Base-by-base conservation (phyloP, 2,113 vertebrate species). In the Elgaria multicarinata region DNA sequence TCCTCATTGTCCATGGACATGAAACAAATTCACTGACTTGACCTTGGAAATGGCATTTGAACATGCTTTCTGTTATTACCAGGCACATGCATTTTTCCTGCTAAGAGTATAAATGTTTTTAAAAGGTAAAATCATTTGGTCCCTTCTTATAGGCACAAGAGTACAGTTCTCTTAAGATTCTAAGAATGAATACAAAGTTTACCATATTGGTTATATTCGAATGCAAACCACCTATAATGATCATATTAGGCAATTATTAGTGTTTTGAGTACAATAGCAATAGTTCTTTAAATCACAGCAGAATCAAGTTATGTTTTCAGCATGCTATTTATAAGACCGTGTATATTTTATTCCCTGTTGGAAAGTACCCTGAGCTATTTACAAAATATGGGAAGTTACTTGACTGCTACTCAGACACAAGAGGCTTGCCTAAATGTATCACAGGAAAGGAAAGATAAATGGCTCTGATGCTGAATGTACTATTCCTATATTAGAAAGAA, bases 311-410 rank as follows among this genome's bases (percentile, higher is more conserved):
- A 90, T 42, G 83, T 95, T 95, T 95, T 93, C 95, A 91, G 92
- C 39, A 77, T 39, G 75, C 92, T 89, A 91, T 90, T 93, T 95
- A 85, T 90, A 94, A 36, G n/a, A 88, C 84, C 20, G 83, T 0
- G 86, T 2, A 90, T 58, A 93, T 90, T 94, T 94, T 90, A 94
- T 93, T 95, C 91, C 92, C 88, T 94, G 78, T 87, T 95, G 96
- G 95, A 96, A 96, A 96, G 92, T 91, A 95, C 94, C 93, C 72
- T 64, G 4, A 83, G 87, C 87, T 95, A 85, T 86, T 91, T 93
- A 91, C 89, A 93, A 93, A 90, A 92, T 89, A 93, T 91, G 91
- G 94, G 95, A 96, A 96, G 93, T 95, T 83, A 87, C 92, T 94
- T 67, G 0, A 85, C 66, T 44, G 89, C 91, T 88, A 83, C 31